Conservation (phyloP, 2,888 invertebrate species). For the Schizaphis graminum region DNA sequence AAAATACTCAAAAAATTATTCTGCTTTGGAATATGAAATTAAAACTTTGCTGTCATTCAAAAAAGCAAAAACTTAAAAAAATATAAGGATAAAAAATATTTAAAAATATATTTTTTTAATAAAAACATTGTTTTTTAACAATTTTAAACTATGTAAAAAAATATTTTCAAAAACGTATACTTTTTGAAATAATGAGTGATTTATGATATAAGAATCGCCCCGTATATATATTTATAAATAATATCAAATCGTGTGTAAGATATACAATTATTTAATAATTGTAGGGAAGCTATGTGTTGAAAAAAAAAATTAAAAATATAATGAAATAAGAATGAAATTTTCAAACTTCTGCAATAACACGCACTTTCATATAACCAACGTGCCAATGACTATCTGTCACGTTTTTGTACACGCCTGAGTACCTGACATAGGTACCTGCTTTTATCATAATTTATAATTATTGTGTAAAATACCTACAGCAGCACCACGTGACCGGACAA, state of each 20-base stretch:
- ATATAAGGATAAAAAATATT: no score
- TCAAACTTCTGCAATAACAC: background rate
- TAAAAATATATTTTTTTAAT: no score
- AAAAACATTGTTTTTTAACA: no score
- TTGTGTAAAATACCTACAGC: background rate
- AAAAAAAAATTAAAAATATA: background rate
- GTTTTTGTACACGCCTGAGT: background rate
- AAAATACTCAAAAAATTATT: no score
- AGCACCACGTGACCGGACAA: conserved; percentile 25
- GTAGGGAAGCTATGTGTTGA: background rate
- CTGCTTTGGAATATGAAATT: no score
- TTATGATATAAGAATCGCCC: no score
- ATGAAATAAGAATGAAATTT: background rate
- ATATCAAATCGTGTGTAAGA: background rate
- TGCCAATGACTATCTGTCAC: background rate
- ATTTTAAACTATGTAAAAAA: no score
- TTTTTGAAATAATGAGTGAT: no score
- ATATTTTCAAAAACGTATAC: no score
- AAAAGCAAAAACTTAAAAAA: no score
- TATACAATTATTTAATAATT: background rate
- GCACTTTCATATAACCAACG: background rate
- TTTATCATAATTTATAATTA: background rate
- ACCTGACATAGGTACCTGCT: background rate
- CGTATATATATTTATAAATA: background rate
- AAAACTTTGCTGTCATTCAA: no score